Evolutionary conservation across 2,888 invertebrate species (phyloP), one percentile per base, ranked within the genome.

Genomic region (Pristionchus fissidentatus): DNA sequence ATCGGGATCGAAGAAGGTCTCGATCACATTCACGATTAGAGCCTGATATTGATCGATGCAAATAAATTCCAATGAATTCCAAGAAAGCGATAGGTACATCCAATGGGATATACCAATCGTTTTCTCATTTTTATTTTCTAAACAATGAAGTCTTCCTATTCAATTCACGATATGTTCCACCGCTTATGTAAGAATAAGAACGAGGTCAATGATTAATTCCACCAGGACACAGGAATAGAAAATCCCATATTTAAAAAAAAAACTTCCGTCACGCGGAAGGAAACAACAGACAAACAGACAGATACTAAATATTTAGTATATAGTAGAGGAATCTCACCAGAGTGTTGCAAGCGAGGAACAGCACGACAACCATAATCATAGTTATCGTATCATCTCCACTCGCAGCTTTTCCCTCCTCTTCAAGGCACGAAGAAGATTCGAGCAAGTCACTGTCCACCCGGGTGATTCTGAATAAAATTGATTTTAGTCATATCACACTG

Each of bases 281-380:
- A 49, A 15, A 49, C 19, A 49, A 15, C 13, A 49, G 49, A 49
- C 49, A 49, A 15, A 49, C 49, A 49, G 19, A 15, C 10, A 49
- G 10, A 49, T 49, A 49, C 19, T 49, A 49, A 49, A n/a, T n/a
- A n/a, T n/a, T n/a, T n/a, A n/a, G n/a, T n/a, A n/a, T n/a, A n/a
- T 49, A 19, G 19, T 10, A 49, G 19, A 49, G 13, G 49, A 49
- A 49, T 15, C 86, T 83, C 26, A 89, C 90, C 85, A 92, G 85
- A 1, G 90, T 91, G 84, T 92, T 92, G 85, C 92, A 92, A 22
- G 88, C 88, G 13, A 92, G 85, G 79, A 92, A 92, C 46, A 92
- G 85, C 26, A 92, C 88, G 22, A 92, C 92, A 38, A 92, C 92
- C 91, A 91, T 90, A 32, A 92, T 91, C 92, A 92, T 92, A 3